Evolutionary conservation across 2,888 invertebrate species (phyloP), one percentile per base, ranked within the genome.

Genomic region (Phalangium opilio): DNA sequence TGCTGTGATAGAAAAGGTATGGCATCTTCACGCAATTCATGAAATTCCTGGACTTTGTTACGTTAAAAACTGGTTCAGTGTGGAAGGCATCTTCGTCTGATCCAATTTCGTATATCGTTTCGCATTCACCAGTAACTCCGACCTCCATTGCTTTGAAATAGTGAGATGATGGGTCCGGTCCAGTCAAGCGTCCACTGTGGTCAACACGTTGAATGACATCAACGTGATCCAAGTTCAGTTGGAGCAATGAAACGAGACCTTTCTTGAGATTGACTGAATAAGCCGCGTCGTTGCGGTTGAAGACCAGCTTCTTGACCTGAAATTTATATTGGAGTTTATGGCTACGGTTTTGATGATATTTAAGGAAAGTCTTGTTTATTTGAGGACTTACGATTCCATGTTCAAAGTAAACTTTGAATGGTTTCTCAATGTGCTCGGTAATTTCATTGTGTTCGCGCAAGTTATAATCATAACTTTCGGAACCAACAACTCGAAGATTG

Each of bases 241-340:
- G 60, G 21, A 65, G 43, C 34, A 65, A 42, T 34, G 59, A 57
- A 19, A 64, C 59, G 35, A 65, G 48, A 45, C 63, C 63, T 49
- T 62, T 61, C 59, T 68, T 69, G 51, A 67, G 59, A 60, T 69
- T 67, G 44, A 65, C 57, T n/a, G 66, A 64, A 60, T 62, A 64
- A 12, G 55, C 51, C 1, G 66, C 63, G 17, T 67, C 65, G 36
- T 58, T 58, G 2, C 48, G 45, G 3, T 57, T 56, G 12, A 63
- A 60, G n/a, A 57, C 54, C 38, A 67, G 55, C 35, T 58, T 54
- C 27, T 27, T 27, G 12, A 36, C 49, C n/a, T 62, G 55, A 34
- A 60, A 45, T 33, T 50, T 53, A 8, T 56, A 19, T 58, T 60
- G 27, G 49, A 45, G 10, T 48, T 47, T 45, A 58, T 44, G 50